Evolutionary conservation across 2,113 vertebrate genomes (phyloP), one percentile per base, ranked within the genome.

Genomic region (Elachura formosa): DNA sequence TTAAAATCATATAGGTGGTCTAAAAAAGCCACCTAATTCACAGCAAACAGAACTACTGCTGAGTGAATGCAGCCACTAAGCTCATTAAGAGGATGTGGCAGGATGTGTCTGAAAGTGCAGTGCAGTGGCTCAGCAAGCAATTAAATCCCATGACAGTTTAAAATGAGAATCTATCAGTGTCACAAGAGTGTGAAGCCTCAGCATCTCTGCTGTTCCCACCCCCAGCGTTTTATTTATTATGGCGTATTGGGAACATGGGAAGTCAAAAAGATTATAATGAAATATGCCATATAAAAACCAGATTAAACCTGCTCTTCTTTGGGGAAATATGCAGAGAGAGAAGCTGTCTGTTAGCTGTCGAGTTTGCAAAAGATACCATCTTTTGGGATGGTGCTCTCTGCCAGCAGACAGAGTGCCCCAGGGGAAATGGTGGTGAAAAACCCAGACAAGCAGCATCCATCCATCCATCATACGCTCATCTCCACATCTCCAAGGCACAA

Each of bases 361-460:
- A 98, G 98, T 98, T 98, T 98, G 98, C 97, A 97, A 96, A 96
- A 98, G 98, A 98, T 98, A 98, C 97, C 97, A 98, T 98, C 98
- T 98, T 98, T 96, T 94, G 95, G 97, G 96, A 98, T 97, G 94
- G 96, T 97, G 97, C 96, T 97, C 97, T 98, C 97, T 97, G 97
- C 97, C 97, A 98, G 97, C 97, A 98, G 97, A 98, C 97, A 98
- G 97, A 96, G 80, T 80, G 96, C 98, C 98, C 96, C 97, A 72
- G 93, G 98, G 98, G 98, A 98, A 97, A 98, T 95, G 59, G 97
- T 97, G 97, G 97, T 97, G 96, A 98, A 98, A 97, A 98, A 97
- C 93, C 97, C 96, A 98, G 96, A 98, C 98, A 98, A 97, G 97
- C 96, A 87, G 93, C 97, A 98, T 98, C 97, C 97, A 98, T 97